Evolutionary conservation across 2,113 vertebrate genomes (phyloP), one percentile per base, ranked within the genome.

Genomic region (Gnathonemus longibarbis): DNA sequence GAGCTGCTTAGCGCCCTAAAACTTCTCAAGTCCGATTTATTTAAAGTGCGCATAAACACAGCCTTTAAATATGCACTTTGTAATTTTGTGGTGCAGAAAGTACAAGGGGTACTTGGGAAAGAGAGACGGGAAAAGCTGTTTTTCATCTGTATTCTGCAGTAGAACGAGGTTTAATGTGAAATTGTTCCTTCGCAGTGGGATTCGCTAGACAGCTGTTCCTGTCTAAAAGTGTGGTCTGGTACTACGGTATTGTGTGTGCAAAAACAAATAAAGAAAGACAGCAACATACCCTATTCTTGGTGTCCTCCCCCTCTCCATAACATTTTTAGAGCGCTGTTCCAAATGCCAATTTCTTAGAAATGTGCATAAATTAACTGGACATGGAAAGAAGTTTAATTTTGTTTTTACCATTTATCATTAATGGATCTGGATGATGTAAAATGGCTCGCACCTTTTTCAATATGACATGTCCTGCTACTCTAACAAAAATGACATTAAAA

Each of bases 81-180:
- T 95, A 95, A 96, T 96, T 96, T 95, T 95, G 95, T 90, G 94
- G 95, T 89, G 35, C 42, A 42, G 58, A 88, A 92, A 90, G 91
- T 80, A 93, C 93, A 92, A 90, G 88, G 90, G 93, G 92, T 93
- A 94, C 92, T 86, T 88, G 91, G 91, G 93, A 91, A 90, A 93
- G 88, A 24, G 52, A 58, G 85, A 80, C 52, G 19, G 50, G 88
- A 49, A 50, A 87, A 83, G 84, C 45, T 89, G 70, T 58, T 89
- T 91, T 91, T 91, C 88, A 66, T 85, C 53, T 86, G 52, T 53
- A 89, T 91, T 89, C 88, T 84, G 46, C 83, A 85, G 56, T 86
- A 42, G 52, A 56, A 31, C 46, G 46, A 89, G 53, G 50, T 90
- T 88, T 88, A 90, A 31, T 8, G 84, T 27, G 27, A 88, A 89